Evolutionary conservation across 2,888 invertebrate genomes (phyloP).

Genomic region (Diabrotica balteata): DNA sequence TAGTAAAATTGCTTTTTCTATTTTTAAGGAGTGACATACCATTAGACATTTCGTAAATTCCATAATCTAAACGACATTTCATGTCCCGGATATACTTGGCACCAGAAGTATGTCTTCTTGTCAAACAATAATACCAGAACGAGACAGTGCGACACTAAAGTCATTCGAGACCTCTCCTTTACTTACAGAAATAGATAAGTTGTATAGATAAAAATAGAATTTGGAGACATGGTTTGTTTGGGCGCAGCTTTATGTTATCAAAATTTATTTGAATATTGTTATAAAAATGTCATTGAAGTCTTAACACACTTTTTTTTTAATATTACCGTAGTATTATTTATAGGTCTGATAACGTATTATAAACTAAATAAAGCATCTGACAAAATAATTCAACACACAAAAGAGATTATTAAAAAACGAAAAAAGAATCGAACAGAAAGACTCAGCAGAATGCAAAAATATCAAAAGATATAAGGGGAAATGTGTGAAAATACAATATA

Average conservation of each 20-base stretch:
- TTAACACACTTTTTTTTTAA: no score
- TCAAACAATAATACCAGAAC: slow-evolving; percentile 10
- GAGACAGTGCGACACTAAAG: slow-evolving; percentile 6
- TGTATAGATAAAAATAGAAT: slow-evolving; percentile 15
- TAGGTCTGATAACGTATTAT: no score
- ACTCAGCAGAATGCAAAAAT: no score
- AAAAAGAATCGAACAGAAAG: no score
- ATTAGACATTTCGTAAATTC: slow-evolving; percentile 4
- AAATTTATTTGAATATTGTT: no score
- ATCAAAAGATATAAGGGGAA: no score
- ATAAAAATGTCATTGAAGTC: no score
- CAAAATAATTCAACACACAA: no score
- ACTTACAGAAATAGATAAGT: slow-evolving; percentile 13
- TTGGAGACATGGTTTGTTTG: slow-evolving; percentile 2
- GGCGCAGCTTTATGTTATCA: slow-evolving; percentile 5
- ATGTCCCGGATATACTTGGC: slow-evolving; percentile 8
- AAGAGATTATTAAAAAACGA: no score
- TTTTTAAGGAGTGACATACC: background rate
- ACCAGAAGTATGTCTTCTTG: slow-evolving; percentile 16
- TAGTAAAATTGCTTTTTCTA: background rate
- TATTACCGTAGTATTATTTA: no score
- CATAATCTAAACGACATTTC: background rate
- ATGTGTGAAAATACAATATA: no score
- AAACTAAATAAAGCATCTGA: no score
- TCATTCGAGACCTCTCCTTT: slow-evolving; percentile 8